Conservation (phyloP, 1,140 invertebrate genomes). For the Spodoptera litura region DNA sequence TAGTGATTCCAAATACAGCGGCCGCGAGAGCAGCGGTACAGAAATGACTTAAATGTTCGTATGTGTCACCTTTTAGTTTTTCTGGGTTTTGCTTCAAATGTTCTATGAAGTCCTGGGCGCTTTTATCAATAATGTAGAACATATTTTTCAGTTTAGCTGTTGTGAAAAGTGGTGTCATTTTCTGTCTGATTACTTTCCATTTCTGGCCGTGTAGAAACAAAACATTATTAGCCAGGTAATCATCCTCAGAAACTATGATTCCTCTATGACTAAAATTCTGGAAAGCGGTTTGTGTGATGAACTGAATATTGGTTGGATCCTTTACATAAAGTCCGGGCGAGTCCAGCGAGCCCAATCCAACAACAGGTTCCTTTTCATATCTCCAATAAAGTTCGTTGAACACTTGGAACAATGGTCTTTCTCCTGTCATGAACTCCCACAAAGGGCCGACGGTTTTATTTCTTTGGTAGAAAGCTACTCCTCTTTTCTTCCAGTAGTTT, state of each 20-base stretch:
- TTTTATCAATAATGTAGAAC: constrained; percentile 75
- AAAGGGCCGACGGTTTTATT: constrained; percentile 52
- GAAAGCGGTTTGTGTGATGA: constrained; percentile 80
- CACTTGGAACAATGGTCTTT: constrained; percentile 55
- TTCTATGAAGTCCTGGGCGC: constrained; percentile 64
- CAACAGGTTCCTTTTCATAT: constrained; percentile 54
- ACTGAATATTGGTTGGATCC: constrained; percentile 84
- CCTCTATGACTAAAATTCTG: constrained; percentile 81
- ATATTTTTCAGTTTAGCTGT: constrained; percentile 81
- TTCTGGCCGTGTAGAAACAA: constrained; percentile 71
- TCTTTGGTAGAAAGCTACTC: constrained; percentile 45
- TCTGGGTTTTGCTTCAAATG: constrained; percentile 60
- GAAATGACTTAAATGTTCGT: constrained; percentile 50
- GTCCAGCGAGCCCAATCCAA: constrained; percentile 72
- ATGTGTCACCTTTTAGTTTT: constrained; percentile 49
- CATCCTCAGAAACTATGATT: constrained; percentile 78
- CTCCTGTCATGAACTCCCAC: constrained; percentile 49
- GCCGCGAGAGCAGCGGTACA: constrained; percentile 54
- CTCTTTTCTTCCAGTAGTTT: constrained; percentile 58
- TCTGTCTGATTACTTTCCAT: constrained; percentile 80
- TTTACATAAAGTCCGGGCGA: constrained; percentile 77
- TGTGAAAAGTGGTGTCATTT: constrained; percentile 79
- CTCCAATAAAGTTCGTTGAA: constrained; percentile 56
- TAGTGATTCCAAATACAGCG: constrained; percentile 60
- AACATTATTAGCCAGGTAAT: constrained; percentile 85